These are phyloP conservation scores for Zaprionus ghesquierei DNA, from an alignment of 1,140 invertebrate genomes.

Conservation along the genomic window DNA sequence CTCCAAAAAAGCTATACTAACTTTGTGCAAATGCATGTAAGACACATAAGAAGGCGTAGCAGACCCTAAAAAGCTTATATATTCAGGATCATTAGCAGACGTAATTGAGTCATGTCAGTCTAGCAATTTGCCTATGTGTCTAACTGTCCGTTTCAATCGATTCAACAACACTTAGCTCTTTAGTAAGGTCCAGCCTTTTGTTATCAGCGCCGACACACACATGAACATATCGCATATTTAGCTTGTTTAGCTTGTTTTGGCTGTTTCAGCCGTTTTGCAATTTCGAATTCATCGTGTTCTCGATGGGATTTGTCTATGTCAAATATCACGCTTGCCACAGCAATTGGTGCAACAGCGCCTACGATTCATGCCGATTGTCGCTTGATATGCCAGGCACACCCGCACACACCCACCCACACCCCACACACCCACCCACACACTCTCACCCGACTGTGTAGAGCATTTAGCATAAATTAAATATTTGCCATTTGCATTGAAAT, in stretches of 20 bases:
- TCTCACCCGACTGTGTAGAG: slow-evolving; percentile 19
- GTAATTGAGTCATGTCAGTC: too few species aligned
- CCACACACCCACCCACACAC: slow-evolving; percentile 27
- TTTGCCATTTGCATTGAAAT: slow-evolving; percentile 35
- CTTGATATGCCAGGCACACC: slow-evolving; percentile 52
- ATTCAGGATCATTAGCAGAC: too few species aligned
- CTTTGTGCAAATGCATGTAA: too few species aligned
- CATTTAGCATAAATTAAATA: slow-evolving; percentile 62
- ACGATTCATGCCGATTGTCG: background rate
- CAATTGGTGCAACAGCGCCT: slow-evolving; percentile 10
- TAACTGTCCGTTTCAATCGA: too few species aligned
- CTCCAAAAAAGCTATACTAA: too few species aligned
- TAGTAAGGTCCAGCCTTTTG: background rate
- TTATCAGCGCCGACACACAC: background rate
- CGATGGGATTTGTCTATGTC: background rate
- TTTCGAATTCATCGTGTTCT: slow-evolving; percentile 2
- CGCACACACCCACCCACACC: slow-evolving; percentile 7
- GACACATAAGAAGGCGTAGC: too few species aligned
- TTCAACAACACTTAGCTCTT: too few species aligned
- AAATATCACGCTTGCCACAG: background rate
- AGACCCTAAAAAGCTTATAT: too few species aligned
- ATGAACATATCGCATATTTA: background rate
- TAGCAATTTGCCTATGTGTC: too few species aligned
- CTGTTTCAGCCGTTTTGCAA: background rate
- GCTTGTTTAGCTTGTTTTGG: too few species aligned